Conservation (phyloP, 2,888 invertebrate genomes). For the Lasiommata megera region DNA sequence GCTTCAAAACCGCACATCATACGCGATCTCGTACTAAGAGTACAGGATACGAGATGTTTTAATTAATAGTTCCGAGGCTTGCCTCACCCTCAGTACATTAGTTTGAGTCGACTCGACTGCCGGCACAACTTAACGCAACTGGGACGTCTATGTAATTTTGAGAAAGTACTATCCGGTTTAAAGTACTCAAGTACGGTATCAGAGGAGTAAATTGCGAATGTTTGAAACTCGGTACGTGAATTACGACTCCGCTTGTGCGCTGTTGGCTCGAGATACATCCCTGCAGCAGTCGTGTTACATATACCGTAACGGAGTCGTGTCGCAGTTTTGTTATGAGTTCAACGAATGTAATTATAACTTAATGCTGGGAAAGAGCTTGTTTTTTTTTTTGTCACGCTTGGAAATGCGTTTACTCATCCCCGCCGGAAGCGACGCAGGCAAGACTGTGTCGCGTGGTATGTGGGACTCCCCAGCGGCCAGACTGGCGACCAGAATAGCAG, state of each 20-base stretch:
- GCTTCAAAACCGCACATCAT: too few relatives aligned
- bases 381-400: too few relatives aligned
- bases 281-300: too few relatives aligned
- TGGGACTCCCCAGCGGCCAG: too few relatives aligned
- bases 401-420: too few relatives aligned
- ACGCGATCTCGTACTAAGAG: not conserved
- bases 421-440: too few relatives aligned
- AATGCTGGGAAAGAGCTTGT: too few relatives aligned
- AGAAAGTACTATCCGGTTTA: constrained; percentile 8
- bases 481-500: too few relatives aligned
- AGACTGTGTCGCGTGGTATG: too few relatives aligned
- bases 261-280: not conserved
- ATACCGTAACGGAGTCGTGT: too few relatives aligned
- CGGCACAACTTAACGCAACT: not conserved
- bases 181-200: constrained; percentile 13
- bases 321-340: too few relatives aligned
- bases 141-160: constrained; percentile 10
- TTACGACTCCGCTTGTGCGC: not conserved
- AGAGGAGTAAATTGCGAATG: constrained; percentile 8
- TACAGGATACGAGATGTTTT: not conserved
- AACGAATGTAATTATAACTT: too few relatives aligned
- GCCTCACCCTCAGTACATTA: not conserved
- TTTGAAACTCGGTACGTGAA: not conserved
- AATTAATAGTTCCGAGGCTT: not conserved
- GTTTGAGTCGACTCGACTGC: not conserved